These are phyloP conservation scores for Odontophorus gujanensis DNA, from an alignment of 2,113 vertebrate genomes.

Conservation along the genomic window DNA sequence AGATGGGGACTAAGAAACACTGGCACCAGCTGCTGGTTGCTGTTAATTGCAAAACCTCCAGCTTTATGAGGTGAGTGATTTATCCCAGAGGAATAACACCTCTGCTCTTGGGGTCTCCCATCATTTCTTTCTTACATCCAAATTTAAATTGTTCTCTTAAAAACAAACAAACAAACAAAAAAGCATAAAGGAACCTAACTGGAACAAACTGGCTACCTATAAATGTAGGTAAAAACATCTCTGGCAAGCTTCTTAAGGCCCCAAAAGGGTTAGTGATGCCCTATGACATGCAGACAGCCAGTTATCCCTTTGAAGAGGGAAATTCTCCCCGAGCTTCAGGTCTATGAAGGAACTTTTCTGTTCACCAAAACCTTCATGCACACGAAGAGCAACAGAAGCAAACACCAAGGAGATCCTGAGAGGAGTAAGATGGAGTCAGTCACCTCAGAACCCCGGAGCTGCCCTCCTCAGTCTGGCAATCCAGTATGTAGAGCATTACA, in stretches of 20 bases:
- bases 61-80: not conserved
- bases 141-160: not conserved
- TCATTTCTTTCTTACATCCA: not conserved
- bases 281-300: not conserved
- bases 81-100: not conserved
- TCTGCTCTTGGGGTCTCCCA: not conserved
- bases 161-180: not conserved
- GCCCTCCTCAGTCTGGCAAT: not conserved
- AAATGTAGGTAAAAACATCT: not conserved
- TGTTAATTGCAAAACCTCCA: not conserved
- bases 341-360: not conserved
- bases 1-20: not conserved
- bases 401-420: not conserved
- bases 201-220: not conserved
- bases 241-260: not conserved
- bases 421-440: constrained; percentile 10
- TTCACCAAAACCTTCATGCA: not conserved
- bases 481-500: not conserved
- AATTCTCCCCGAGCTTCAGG: not conserved
- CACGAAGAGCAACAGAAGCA: not conserved
- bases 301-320: not conserved
- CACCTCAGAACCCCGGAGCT: not conserved
- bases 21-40: not conserved
- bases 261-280: not conserved
- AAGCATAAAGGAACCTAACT: not conserved